Base-by-base conservation (phyloP, 2,888 invertebrate species). In the Ypsolopha scabrella region DNA sequence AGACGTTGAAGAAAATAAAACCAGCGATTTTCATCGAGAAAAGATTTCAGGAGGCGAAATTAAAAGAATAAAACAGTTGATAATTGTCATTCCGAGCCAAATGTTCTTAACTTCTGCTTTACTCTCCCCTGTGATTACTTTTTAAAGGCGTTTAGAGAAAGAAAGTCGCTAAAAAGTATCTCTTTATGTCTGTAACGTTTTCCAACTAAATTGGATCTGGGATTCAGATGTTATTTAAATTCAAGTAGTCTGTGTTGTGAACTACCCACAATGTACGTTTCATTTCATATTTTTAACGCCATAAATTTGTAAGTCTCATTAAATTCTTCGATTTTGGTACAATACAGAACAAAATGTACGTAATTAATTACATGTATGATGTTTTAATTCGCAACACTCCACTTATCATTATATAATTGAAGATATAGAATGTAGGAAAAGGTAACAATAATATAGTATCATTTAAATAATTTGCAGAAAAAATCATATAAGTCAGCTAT, bases 111-210 rank as follows among this genome's bases (percentile, higher is more conserved):
- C 68, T 72, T 35, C 34, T 46, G 34, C 46, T 46, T 68, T 70
- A 58, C 66, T 60, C 69, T 71, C 66, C 74, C 70, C 75, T 73
- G 72, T 79, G 80, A 83, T 82, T 83, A 80, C 77, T 71, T 82
- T 76, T 78, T 75, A 76, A 80, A 72, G 70, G 72, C 69, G 78
- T 73, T 74, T 24, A 24, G 24, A 24, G 24, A 24, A 24, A 24
- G 24, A 24, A 70, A 59, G 59, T 62, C 65, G 66, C 75, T 75
- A 70, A 70, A 72, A 46, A 46, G 46, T n/a, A 10, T 33, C 46
- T 46, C 24, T 46, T 46, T 46, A 38, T 38, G 24, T 24, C 43
- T n/a, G 14, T 14, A 44, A 44, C 24, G 9, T 44, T 41, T 41
- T 43, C 14, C 24, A 8, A 24, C 13, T 6, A 43, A 43, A 43